Base-by-base conservation (phyloP, 2,797 vertebrate genomes). In the Gallinago stenura region DNA sequence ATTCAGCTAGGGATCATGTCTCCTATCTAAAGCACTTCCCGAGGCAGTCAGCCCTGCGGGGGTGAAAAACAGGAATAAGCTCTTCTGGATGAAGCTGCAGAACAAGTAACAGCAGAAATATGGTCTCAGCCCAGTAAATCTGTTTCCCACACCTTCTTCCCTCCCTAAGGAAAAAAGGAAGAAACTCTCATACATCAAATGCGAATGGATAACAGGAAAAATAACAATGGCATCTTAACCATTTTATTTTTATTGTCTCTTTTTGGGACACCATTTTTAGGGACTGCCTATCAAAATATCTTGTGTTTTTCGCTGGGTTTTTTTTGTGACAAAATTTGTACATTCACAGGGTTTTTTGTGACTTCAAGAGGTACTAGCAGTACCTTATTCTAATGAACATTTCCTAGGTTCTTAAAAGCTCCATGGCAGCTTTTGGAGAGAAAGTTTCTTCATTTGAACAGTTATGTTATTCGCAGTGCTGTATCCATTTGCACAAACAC, bases 81-180 rank as follows among this genome's bases (percentile, higher is more conserved):
- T 92, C 21, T 90, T 69, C 50, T 43, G 30, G 62, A 65, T 84
- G 83, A 72, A 87, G 26, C 20, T 69, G 50, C 46, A 81, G 57
- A 77, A 11, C 28, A 78, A 10, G 46, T 14, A 60, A n/a, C 7
- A 50, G 41, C 25, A 79, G n/a, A 84, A 93, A 72, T 58, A 35
- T 1, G 2, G 9, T 48, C 50, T 76, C 30, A 84, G 31, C 18
- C 25, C 62, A 61, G 48, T 12, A 81, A 71, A 83, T 50, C 25
- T 10, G 69, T 53, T 86, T 75, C 37, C 39, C 35, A 64, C 54
- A 71, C 9, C 35, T 78, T 19, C 12, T 65, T 61, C 26, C 33
- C 9, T 80, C 28, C 31, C 28, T 28, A 24, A 33, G 31, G 18
- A 45, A 17, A 68, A 60, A 45, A 31, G 7, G 4, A 66, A 61